Conservation (phyloP, 2,888 invertebrate genomes). For the Carabus problematicus region DNA sequence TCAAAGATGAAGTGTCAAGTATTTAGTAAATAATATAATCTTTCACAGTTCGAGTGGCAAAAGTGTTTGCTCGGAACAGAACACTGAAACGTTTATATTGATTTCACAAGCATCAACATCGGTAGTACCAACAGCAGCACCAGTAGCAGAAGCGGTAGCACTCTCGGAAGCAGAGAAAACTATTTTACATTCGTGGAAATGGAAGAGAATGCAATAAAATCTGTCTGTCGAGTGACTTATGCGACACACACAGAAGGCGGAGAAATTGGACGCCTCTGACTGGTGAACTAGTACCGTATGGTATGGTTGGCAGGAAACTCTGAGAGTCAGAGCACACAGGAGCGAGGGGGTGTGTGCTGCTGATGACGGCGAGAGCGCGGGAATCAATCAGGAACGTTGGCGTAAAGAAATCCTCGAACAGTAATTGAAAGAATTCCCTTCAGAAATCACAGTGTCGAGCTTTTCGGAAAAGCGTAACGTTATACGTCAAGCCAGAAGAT, state of each 20-base stretch:
- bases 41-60: too few relatives aligned
- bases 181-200: constrained; percentile 29
- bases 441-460: constrained; percentile 34
- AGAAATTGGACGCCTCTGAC: constrained; percentile 54
- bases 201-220: constrained; percentile 58
- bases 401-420: constrained; percentile 38
- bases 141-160: too few relatives aligned
- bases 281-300: too few relatives aligned
- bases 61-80: too few relatives aligned
- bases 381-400: constrained; percentile 34
- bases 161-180: background rate
- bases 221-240: constrained; percentile 58
- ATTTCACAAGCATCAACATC: too few relatives aligned
- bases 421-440: constrained; percentile 43
- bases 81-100: too few relatives aligned
- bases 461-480: background rate
- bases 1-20: too few relatives aligned
- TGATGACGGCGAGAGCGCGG: constrained; percentile 35
- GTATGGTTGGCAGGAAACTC: constrained; percentile 28
- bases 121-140: too few relatives aligned
- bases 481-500: too few relatives aligned
- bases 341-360: constrained; percentile 3
- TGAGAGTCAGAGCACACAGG: constrained; percentile 9
- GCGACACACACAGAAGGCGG: constrained; percentile 57
- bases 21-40: too few relatives aligned